Evolutionary conservation across 2,797 vertebrate species (phyloP).

Genomic region (Anguilla marmorata): DNA sequence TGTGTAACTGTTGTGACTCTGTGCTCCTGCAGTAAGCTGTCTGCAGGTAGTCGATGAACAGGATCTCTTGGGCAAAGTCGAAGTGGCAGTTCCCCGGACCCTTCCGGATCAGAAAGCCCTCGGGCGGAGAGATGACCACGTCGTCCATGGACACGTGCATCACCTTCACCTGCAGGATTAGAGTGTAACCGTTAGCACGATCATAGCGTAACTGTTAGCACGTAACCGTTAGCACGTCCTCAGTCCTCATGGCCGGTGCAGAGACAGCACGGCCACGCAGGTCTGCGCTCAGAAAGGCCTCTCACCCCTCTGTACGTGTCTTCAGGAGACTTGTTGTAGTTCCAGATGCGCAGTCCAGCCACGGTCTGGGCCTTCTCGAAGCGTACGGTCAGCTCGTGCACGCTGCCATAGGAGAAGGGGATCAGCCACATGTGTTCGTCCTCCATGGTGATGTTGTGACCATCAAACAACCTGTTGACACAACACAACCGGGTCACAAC

Average conservation of each 20-base stretch:
- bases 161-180: conserved; percentile 76
- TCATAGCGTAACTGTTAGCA: background rate
- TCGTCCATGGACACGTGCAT: conserved; percentile 84
- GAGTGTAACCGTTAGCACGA: background rate
- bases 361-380: conserved; percentile 81
- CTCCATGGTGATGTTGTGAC: conserved; percentile 87
- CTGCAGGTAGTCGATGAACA: conserved; percentile 87
- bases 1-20: conserved; percentile 40
- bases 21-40: conserved; percentile 34
- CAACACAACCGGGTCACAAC: conserved; percentile 33
- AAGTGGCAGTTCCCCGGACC: conserved; percentile 96
- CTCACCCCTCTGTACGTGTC: conserved; percentile 98
- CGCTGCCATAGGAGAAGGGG: conserved; percentile 82
- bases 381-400: conserved; percentile 79
- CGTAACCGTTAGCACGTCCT: background rate
- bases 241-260: background rate
- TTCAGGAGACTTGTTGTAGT: conserved; percentile 97
- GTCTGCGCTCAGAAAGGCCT: background rate
- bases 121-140: conserved; percentile 78
- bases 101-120: conserved; percentile 92
- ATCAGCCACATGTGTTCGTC: conserved; percentile 96
- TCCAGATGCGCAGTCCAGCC: conserved; percentile 92
- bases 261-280: background rate
- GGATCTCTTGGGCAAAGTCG: conserved; percentile 95
- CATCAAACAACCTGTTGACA: conserved; percentile 82